Evolutionary conservation across 2,113 vertebrate genomes (phyloP).

Genomic region (Apeltes quadracus): DNA sequence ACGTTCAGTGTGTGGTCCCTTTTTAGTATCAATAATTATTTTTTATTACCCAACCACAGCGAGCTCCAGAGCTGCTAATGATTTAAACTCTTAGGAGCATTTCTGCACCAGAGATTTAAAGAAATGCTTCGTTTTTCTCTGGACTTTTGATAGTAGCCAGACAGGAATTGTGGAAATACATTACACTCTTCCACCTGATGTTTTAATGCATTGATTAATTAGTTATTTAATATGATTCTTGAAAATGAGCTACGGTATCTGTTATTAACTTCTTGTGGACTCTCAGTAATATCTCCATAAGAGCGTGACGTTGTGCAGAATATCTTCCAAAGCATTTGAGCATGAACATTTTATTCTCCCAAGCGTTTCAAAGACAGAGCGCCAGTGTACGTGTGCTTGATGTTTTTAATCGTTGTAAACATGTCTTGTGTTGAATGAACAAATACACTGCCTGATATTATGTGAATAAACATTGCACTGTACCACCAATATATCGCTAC

Average conservation of each 20-base stretch:
- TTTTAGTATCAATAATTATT: slow-evolving; percentile 2
- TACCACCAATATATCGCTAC: slow-evolving; percentile 46
- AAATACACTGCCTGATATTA: slow-evolving; percentile 56
- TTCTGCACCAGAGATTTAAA: not conserved
- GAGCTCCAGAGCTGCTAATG: slow-evolving; percentile 18
- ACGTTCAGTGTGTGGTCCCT: not conserved
- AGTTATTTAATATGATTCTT: slow-evolving; percentile 18
- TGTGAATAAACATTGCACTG: slow-evolving; percentile 73
- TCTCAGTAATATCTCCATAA: not conserved
- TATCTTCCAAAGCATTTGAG: slow-evolving; percentile 44
- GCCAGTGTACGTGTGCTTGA: slow-evolving; percentile 11
- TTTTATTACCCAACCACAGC: slow-evolving; percentile 10
- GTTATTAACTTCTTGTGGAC: not conserved
- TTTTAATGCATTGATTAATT: slow-evolving; percentile 17
- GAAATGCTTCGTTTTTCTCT: slow-evolving; percentile 35
- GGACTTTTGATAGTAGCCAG: slow-evolving; percentile 39
- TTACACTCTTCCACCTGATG: slow-evolving; percentile 23
- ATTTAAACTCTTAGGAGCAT: slow-evolving; percentile 27
- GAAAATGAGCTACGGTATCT: slow-evolving; percentile 10
- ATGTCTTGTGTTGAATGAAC: slow-evolving; percentile 36
- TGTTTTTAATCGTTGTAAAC: slow-evolving; percentile 30
- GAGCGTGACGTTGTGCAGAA: slow-evolving; percentile 37
- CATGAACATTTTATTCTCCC: slow-evolving; percentile 13
- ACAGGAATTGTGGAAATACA: slow-evolving; percentile 15
- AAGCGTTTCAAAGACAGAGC: slow-evolving; percentile 21